These are phyloP conservation scores for Zosterops pallidus DNA, from an alignment of 2,113 vertebrate genomes.

Conservation along the genomic window DNA sequence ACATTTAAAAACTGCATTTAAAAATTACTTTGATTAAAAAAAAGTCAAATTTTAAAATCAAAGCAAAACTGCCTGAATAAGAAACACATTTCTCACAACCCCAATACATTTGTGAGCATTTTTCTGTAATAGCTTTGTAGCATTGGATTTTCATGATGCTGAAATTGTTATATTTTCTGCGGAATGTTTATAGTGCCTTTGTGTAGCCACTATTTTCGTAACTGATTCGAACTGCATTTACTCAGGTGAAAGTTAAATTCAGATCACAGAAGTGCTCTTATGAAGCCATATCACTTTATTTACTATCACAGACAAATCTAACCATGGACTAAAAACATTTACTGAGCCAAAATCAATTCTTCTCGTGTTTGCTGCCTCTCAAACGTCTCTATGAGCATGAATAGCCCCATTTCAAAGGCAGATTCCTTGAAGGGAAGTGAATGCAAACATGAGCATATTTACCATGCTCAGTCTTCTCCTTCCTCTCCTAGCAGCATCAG, in stretches of 20 bases:
- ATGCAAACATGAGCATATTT: background rate
- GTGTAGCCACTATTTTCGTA: background rate
- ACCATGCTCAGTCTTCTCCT: background rate
- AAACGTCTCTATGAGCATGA: background rate
- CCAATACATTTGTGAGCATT: background rate
- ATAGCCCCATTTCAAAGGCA: background rate
- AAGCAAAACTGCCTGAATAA: background rate
- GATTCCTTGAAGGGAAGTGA: background rate
- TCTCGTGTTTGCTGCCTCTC: background rate
- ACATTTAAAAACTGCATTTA: background rate
- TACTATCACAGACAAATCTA: background rate
- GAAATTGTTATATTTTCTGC: background rate
- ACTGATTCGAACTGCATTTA: background rate
- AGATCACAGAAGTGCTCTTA: background rate
- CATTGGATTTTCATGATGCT: background rate
- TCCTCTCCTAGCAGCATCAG: background rate
- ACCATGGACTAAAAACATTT: background rate
- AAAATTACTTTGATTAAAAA: background rate
- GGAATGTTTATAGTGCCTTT: background rate
- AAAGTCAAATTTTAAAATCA: background rate
- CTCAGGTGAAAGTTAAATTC: background rate
- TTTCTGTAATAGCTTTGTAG: background rate
- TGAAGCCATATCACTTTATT: background rate
- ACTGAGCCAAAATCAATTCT: background rate
- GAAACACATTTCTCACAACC: accelerated